Base-by-base conservation (phyloP, 2,113 vertebrate genomes). In the Motacilla tschutschensis region DNA sequence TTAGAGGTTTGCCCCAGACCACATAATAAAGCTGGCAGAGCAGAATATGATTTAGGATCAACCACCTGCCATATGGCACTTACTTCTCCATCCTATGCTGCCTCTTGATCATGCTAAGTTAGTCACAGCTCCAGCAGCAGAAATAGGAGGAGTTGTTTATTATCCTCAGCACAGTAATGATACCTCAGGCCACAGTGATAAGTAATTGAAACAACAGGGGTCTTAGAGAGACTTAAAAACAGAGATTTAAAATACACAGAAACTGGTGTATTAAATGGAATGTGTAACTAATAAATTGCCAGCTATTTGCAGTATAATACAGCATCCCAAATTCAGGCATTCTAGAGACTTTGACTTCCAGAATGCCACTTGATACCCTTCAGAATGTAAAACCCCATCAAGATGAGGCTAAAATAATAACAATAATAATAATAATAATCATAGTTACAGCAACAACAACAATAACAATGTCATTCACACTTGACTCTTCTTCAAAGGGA, bases 181-280 rank as follows among this genome's bases (percentile, higher is more conserved):
- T 67, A 94, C 79, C 81, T 93, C 87, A 69, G 92, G 85, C 88
- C 88, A 93, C 76, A 85, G 76, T 80, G 84, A 85, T 75, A 92
- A 93, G 79, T 88, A 94, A 94, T 94, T 93, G 93, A 88, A 95
- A 85, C 89, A 93, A 90, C 76, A 83, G 90, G 92, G 82, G 75
- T 90, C 76, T 93, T 82, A 54, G 43, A 90, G 60, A 64, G 51
- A 67, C 81, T 90, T 87, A 90, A 88, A 90, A 87, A 41, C 35
- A 74, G 46, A 67, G 48, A 88, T 91, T 92, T 82, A 93, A 90
- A 94, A 93, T 77, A 83, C 71, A 87, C 64, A 78, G 87, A 92
- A 87, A 71, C 38, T 2, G 3, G 58, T 79, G 40, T 38, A 60
- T 64, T 53, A 80, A 95, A 87, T 80, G 46, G 65, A 87, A 89